Conservation (phyloP, 2,797 vertebrate species). For the Malurus leucopterus region DNA sequence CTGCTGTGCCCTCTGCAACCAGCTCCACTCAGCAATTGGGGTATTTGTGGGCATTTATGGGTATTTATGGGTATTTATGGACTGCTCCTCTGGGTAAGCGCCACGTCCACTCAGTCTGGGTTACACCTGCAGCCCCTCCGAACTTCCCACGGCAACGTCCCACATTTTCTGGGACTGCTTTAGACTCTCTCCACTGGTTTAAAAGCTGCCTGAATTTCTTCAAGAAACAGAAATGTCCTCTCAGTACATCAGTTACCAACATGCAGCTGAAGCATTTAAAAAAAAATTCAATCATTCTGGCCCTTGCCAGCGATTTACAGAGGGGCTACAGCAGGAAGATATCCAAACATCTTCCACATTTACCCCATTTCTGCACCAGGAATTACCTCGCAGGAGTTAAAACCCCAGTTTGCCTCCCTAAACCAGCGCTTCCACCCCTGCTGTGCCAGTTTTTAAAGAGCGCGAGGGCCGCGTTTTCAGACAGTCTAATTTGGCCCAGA, state of each 20-base stretch:
- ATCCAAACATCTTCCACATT: neutral
- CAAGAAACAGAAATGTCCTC: neutral
- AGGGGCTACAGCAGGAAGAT: neutral
- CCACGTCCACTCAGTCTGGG: fast-evolving
- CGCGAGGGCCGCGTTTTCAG: neutral
- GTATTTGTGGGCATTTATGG: neutral
- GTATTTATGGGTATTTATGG: neutral
- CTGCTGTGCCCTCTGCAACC: neutral
- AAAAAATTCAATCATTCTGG: no score
- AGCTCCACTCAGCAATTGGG: neutral
- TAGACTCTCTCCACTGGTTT: neutral
- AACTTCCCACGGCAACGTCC: neutral
- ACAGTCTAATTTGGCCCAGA: neutral
- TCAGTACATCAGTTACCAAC: neutral
- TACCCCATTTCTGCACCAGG: neutral
- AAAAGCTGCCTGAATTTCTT: neutral
- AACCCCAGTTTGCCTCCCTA: neutral
- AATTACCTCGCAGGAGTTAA: neutral
- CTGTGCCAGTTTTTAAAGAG: neutral
- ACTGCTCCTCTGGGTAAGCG: neutral
- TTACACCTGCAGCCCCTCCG: neutral
- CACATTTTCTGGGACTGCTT: neutral
- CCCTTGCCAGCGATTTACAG: neutral
- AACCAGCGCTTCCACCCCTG: neutral
- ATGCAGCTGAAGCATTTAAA: neutral